A percentile compares a stretch with the other conserved stretches of the same genome.
Evolutionary conservation across 1,140 invertebrate species (phyloP).

Genomic region (Macrobrachium rosenbergii): DNA sequence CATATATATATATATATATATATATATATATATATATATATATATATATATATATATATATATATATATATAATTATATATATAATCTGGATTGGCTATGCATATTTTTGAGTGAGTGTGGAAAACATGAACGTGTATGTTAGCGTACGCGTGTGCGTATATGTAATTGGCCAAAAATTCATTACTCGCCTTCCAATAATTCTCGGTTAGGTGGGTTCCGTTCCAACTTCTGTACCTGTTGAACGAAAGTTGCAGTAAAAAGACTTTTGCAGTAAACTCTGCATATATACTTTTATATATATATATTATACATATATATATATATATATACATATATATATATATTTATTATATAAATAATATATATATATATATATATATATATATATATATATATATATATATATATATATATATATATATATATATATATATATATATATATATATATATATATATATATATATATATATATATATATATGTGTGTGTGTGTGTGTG

Average conservation of each 20-base stretch:
- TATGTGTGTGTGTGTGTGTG: too few species aligned
- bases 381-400: background rate
- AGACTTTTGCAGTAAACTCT: background rate
- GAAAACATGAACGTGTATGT: background rate
- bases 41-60: conserved; percentile 19
- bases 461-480: too few species aligned
- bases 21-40: conserved; percentile 6
- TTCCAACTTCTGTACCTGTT: background rate
- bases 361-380: background rate
- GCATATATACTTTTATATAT: background rate
- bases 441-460: too few species aligned
- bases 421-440: too few species aligned
- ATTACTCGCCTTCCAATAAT: background rate
- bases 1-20: background rate
- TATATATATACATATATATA: background rate
- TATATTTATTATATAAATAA: too few species aligned
- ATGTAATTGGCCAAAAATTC: conserved; percentile 1
- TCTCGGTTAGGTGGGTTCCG: background rate
- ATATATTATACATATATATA: background rate
- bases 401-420: background rate
- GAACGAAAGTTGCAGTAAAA: background rate
- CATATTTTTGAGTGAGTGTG: background rate
- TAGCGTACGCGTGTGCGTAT: background rate
- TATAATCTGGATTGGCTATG: background rate
- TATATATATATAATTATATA: conserved; percentile 6